phyloP scores from a whole-genome alignment of 2,113 vertebrate species.

The Centropus unirufus region DNA sequence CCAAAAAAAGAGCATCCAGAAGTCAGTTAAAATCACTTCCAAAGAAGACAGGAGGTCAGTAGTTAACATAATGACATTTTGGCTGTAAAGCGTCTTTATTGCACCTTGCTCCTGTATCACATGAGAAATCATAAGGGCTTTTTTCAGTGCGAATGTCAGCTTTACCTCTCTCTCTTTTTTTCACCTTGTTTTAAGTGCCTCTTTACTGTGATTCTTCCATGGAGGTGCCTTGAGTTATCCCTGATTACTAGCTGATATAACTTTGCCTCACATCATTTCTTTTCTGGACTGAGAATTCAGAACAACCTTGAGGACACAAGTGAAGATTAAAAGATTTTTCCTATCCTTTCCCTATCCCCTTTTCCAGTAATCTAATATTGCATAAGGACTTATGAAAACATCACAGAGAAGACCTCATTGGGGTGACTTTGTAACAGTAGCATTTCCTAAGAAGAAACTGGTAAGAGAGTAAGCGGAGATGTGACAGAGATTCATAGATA shows the following conservation, averaged over 20 bases:
- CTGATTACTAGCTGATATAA: background rate
- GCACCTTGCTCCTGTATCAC: background rate
- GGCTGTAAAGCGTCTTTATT: slow-evolving; percentile 9
- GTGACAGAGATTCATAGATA: background rate
- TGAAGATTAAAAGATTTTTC: background rate
- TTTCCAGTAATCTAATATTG: background rate
- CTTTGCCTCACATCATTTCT: background rate
- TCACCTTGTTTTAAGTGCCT: background rate
- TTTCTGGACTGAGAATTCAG: background rate
- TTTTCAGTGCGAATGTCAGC: slow-evolving; percentile 8
- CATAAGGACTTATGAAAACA: background rate
- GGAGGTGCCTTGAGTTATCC: background rate
- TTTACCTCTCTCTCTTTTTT: background rate
- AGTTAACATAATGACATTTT: slow-evolving; percentile 58
- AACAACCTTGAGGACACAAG: background rate
- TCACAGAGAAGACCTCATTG: background rate
- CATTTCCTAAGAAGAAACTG: background rate
- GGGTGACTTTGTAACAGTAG: background rate
- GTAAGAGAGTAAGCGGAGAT: background rate
- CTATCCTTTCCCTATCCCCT: background rate
- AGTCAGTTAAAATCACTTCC: slow-evolving; percentile 44
- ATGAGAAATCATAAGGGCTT: background rate
- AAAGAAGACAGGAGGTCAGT: slow-evolving; percentile 25
- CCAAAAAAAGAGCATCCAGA: slow-evolving; percentile 10
- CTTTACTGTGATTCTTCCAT: background rate